Conservation (phyloP, 1,140 invertebrate genomes). For the Grapholita molesta region DNA sequence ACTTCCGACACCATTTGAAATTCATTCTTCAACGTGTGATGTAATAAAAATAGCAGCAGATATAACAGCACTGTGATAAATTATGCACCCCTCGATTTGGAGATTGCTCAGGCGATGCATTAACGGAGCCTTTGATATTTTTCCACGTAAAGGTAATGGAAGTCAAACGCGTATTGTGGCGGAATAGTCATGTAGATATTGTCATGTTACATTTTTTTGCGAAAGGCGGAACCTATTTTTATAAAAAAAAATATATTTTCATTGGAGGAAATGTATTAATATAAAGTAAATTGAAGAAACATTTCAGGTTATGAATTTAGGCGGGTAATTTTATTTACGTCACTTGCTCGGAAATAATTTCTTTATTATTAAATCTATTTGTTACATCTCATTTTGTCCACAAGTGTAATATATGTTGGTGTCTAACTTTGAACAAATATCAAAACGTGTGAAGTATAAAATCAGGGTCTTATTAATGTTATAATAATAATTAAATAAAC, state of each 20-base stretch:
- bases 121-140: conserved; percentile 62
- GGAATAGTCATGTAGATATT: conserved; percentile 19
- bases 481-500: too few species aligned
- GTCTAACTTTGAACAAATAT: too few species aligned
- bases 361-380: too few species aligned
- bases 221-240: too few species aligned
- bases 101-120: conserved; percentile 64
- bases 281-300: too few species aligned
- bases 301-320: too few species aligned
- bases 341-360: too few species aligned
- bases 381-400: too few species aligned
- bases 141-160: conserved; percentile 49
- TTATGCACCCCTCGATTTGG: conserved; percentile 70
- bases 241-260: not conserved
- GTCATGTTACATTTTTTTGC: not conserved
- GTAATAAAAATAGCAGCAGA: conserved; percentile 71
- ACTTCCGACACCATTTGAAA: conserved; percentile 73
- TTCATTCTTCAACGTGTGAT: conserved; percentile 76
- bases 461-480: too few species aligned
- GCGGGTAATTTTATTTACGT: too few species aligned
- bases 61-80: conserved; percentile 66
- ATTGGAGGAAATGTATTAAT: not conserved
- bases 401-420: too few species aligned
- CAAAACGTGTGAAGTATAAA: too few species aligned
- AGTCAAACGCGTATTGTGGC: conserved; percentile 51